Base-by-base conservation (phyloP, 2,888 invertebrate species). In the Nematopogon swammerdamellus region DNA sequence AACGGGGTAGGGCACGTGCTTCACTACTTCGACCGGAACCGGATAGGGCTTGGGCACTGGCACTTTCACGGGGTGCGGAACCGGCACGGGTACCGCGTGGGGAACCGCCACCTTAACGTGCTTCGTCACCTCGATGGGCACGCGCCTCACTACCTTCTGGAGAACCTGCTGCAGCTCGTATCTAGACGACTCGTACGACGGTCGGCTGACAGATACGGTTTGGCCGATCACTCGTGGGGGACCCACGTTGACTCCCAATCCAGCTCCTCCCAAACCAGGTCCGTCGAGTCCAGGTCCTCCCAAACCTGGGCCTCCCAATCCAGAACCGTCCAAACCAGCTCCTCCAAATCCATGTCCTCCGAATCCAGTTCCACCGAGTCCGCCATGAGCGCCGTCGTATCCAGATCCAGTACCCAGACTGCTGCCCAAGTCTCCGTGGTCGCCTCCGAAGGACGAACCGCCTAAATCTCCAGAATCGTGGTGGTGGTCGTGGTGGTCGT, bases 21-120 rank as follows among this genome's bases (percentile, higher is more conserved):
- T 73, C 10, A 74, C 67, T 1, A 79, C 76, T 36, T 77, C 71
- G 0, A 77, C 76, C 49, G 65, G 72, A 0, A 79, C 77, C 3
- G 71, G 72, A 69, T 77, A 77, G 51, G 79, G 79, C 52, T 77
- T 73, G 0, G 79, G 79, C 0, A 79, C 77, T 36, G 74, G 72
- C 2, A 79, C 77, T 51, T 59, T 65, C 16, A 79, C 68, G 55
- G 76, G 73, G 5, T 75, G n/a, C 16, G 68, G 73, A 2, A 77
- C 76, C 4, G 76, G 77, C 3, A 72, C 70, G 1, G 75, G 68
- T 1, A 67, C 65, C 5, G 75, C 63, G 1, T 72, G 71, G 0
- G 79, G 79, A 5, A 79, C 75, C 5, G 64, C 61, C 0, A 79
- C 63, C 53, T 76, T 61, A 2, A 79, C 54, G 58, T 79, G 79